Percentiles rank a stretch among this genome's conserved stretches.
phyloP scores from a whole-genome alignment of 2,113 vertebrate genomes.

The Cyprinus carpio region DNA sequence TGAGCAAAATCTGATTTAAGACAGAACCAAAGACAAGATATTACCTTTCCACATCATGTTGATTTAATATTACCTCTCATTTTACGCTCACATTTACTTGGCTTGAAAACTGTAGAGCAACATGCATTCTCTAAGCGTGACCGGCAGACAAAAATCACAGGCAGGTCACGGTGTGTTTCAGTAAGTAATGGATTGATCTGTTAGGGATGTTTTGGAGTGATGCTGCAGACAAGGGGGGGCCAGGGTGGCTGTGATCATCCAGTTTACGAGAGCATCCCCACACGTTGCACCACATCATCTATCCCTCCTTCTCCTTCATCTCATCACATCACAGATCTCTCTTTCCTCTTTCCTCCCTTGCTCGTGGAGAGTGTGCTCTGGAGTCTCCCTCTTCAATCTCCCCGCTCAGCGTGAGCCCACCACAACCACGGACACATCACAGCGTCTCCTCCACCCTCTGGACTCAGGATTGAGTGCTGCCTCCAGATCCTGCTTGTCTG shows the following conservation, averaged over 20 bases:
- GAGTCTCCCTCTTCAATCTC: constrained; percentile 71
- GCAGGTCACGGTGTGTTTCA: constrained; percentile 53
- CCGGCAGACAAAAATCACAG: constrained; percentile 64
- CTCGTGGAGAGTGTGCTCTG: constrained; percentile 70
- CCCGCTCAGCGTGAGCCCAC: constrained; percentile 71
- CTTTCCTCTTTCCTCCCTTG: constrained; percentile 50
- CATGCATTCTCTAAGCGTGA: constrained; percentile 61
- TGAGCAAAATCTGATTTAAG: not conserved
- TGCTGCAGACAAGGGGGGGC: constrained; percentile 39
- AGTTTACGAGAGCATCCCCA: constrained; percentile 43
- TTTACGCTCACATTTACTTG: not conserved
- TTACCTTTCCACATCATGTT: not conserved
- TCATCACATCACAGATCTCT: constrained; percentile 60
- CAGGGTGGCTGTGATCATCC: constrained; percentile 58
- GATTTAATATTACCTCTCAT: not conserved
- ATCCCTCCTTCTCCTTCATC: constrained; percentile 52
- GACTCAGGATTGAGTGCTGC: constrained; percentile 40
- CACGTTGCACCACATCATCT: constrained; percentile 51
- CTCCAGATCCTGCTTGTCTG: constrained; percentile 7
- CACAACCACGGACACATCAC: constrained; percentile 68
- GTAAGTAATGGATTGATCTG: constrained; percentile 68
- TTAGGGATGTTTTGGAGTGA: constrained; percentile 43
- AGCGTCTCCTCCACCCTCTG: constrained; percentile 28
- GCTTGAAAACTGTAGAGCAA: constrained; percentile 50
- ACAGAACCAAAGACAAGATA: not conserved